These are phyloP conservation scores for Trichacis sp. DNA, from an alignment of 2,888 invertebrate genomes.

Conservation along the genomic window DNA sequence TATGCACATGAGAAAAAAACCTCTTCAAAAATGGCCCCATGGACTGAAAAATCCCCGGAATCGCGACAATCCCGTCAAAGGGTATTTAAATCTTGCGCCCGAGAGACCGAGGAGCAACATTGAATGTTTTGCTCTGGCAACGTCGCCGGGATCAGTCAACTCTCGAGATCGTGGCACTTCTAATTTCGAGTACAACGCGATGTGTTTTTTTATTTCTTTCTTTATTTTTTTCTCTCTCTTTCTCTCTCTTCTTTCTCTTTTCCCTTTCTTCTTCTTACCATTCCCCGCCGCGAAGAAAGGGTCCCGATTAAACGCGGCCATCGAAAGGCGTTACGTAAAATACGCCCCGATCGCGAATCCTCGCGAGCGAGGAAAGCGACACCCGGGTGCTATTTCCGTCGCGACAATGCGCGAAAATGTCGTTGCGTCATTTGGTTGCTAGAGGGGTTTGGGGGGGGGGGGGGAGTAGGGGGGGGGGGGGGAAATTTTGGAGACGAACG, in stretches of 20 bases:
- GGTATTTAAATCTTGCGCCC: conserved; percentile 14
- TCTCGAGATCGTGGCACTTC: conserved; percentile 8
- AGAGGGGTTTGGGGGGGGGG: too few relatives aligned
- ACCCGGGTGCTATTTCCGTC: too few relatives aligned
- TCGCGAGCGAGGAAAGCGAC: too few relatives aligned
- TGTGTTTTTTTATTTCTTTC: background rate
- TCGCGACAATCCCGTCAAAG: background rate
- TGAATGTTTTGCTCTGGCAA: conserved; percentile 2
- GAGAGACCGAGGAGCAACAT: conserved; percentile 2
- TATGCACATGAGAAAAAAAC: too few relatives aligned
- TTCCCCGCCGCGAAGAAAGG: background rate
- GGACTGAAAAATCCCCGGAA: too few relatives aligned
- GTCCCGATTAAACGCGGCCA: conserved; percentile 11
- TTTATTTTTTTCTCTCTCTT: background rate
- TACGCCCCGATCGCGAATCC: too few relatives aligned
- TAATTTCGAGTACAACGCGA: conserved; percentile 1
- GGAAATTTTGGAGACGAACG: too few relatives aligned
- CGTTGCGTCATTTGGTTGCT: too few relatives aligned
- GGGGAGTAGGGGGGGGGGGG: too few relatives aligned
- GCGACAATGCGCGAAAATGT: too few relatives aligned
- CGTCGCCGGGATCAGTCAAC: conserved; percentile 13
- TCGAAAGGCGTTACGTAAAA: conserved; percentile 8
- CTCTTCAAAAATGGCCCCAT: too few relatives aligned
- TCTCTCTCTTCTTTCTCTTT: background rate
- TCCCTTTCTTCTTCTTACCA: too few relatives aligned